phyloP scores from a whole-genome alignment of 2,113 vertebrate species.

The Chrysemys picta region DNA sequence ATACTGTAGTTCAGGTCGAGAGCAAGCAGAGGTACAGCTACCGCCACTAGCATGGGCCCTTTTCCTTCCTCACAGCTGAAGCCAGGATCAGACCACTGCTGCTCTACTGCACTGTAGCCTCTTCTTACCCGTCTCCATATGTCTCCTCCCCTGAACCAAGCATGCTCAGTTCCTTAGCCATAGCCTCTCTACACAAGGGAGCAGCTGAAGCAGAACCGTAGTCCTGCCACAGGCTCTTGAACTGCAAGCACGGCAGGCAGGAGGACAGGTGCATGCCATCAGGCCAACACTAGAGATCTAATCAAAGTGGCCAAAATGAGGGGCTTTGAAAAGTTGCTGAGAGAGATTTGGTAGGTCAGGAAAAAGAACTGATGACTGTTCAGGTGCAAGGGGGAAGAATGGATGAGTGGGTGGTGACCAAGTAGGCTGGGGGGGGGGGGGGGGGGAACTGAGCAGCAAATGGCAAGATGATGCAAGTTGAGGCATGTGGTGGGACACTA shows the following conservation, averaged over 20 bases:
- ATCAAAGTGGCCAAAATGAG: not conserved
- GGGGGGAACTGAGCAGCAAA: not conserved
- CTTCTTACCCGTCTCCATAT: not conserved
- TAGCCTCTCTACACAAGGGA: not conserved
- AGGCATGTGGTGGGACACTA: not conserved
- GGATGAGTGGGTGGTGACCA: not conserved
- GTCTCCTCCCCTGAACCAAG: not conserved
- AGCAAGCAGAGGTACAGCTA: not conserved
- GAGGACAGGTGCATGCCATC: not conserved
- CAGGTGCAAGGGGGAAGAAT: not conserved
- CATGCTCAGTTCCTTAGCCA: not conserved
- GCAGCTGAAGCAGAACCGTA: not conserved
- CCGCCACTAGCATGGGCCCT: not conserved
- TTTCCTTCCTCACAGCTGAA: not conserved
- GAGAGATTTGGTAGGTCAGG: not conserved
- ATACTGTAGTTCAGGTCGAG: not conserved
- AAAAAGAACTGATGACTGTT: not conserved
- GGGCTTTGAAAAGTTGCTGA: not conserved
- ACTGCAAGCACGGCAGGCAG: not conserved
- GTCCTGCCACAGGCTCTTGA: not conserved
- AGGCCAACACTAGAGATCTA: not conserved
- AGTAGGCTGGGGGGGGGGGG: not conserved
- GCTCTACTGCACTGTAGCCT: not conserved
- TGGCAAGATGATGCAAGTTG: not conserved
- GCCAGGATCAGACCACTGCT: not conserved